Base-by-base conservation (phyloP, 2,888 invertebrate genomes). In the Arctia plantaginis region DNA sequence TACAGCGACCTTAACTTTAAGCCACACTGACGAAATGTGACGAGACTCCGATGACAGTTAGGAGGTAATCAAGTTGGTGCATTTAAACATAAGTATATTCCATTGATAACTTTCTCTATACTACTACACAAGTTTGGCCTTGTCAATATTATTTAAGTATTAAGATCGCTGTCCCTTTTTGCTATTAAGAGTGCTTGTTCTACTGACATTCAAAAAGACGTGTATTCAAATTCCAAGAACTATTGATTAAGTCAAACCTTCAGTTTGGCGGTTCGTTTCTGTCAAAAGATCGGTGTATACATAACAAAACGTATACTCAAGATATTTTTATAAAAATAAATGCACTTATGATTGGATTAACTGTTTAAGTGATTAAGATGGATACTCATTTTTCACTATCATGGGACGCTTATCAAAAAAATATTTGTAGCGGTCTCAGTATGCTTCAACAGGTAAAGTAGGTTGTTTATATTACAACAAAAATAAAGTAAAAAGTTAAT, bases 351-450 rank as follows among this genome's bases (percentile, higher is more conserved):
- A 7, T 27, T 27, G 1, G 15, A 30, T 30, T 15, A 59, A 59
- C 13, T 59, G 12, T 51, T 15, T 13, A 15, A 59, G 1, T 1
- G 15, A 27, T 15, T 62, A 69, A 59, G 41, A 30, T 27, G 39
- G 41, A 62, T 27, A 27, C 59, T 41, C 69, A 69, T 39, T 88
- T 93, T 74, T 88, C 91, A 27, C 81, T 94, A 41, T 87, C 93
- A 12, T 94, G 94, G 92, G 88, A 90, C 65, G 84, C 90, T 12
- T 90, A 94, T 78, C 88, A 91, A 71, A 91, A 87, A 51, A 93
- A 89, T 81, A 90, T 94, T 75, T 93, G 93, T 78, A 86, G 82
- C 69, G 94, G 94, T 23, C 86, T 94, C 66, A 92, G 93, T 77
- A 76, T 82, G 30, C 81, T 94, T 30, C 94, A 94, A 79, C 94